phyloP scores from a whole-genome alignment of 2,113 vertebrate species.

The Donacobius atricapilla region DNA sequence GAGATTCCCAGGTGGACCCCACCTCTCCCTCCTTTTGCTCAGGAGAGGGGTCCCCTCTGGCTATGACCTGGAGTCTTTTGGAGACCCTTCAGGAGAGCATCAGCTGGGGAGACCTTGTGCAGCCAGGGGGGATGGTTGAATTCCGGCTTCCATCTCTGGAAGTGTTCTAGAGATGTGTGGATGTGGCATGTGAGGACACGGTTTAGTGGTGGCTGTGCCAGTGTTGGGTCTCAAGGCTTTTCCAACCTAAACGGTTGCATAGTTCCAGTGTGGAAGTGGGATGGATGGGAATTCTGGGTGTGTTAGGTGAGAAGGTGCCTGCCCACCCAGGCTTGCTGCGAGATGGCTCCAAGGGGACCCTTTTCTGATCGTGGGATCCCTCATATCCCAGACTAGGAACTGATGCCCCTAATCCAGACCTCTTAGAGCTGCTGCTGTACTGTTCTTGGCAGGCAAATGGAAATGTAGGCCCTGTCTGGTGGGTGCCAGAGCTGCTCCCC shows the following conservation, averaged over 20 bases:
- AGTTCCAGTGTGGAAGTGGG: neutral
- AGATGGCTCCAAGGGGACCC: neutral
- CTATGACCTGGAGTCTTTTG: neutral
- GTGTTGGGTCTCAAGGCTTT: neutral
- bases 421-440: neutral
- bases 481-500: neutral
- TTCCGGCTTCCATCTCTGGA: neutral
- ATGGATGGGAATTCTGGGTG: fast-evolving
- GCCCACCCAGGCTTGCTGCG: neutral
- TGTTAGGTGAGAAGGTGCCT: neutral
- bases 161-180: neutral
- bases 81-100: neutral
- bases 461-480: neutral
- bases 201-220: neutral
- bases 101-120: neutral
- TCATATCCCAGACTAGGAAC: fast-evolving
- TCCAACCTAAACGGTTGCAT: fast-evolving
- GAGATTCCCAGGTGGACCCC: neutral
- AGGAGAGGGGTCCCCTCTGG: fast-evolving
- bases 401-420: neutral
- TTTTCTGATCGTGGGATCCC: neutral
- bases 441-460: fast-evolving
- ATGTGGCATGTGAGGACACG: fast-evolving
- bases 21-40: neutral
- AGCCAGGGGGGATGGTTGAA: neutral